A percentile compares a stretch with the other conserved stretches of the same genome.
Conservation (phyloP, 1,140 invertebrate genomes). For the Aphelenchoides fujianensis region DNA sequence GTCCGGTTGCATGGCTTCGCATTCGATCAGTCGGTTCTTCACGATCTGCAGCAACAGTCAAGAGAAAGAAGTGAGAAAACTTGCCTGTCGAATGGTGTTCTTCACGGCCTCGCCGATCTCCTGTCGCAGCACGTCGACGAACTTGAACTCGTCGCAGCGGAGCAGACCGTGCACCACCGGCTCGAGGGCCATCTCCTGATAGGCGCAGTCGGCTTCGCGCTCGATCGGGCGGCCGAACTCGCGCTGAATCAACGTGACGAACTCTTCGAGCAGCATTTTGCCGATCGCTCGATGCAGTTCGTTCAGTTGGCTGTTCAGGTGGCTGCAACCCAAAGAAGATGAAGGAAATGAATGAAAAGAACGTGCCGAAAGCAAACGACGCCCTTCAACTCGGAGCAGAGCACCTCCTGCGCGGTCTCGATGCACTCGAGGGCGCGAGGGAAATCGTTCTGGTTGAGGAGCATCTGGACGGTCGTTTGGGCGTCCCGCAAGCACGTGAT, state of each 20-base stretch:
- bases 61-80: no score
- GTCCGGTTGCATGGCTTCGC: conserved; percentile 41
- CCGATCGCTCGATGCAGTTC: conserved; percentile 94
- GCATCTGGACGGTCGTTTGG: conserved; percentile 88
- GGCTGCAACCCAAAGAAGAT: conserved; percentile 69
- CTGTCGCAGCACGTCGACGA: conserved; percentile 51
- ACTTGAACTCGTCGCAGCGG: conserved; percentile 59
- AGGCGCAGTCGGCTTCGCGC: conserved; percentile 66
- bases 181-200: conserved; percentile 37
- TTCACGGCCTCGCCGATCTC: conserved; percentile 59
- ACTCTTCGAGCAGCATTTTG: conserved; percentile 92
- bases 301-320: conserved; percentile 87
- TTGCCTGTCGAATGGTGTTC: conserved; percentile 55
- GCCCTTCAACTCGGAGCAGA: conserved; percentile 80
- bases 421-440: conserved; percentile 94
- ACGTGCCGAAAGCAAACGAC: conserved; percentile 85
- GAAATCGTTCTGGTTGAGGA: conserved; percentile 92
- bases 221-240: conserved; percentile 82
- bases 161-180: conserved; percentile 62
- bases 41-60: conserved; percentile 41
- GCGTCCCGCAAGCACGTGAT: conserved; percentile 79
- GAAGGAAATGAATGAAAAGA: no score
- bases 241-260: conserved; percentile 81
- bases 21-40: conserved; percentile 48
- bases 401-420: conserved; percentile 87